Evolutionary conservation across 2,888 invertebrate species (phyloP).

Genomic region (Cerastis rubricosa): DNA sequence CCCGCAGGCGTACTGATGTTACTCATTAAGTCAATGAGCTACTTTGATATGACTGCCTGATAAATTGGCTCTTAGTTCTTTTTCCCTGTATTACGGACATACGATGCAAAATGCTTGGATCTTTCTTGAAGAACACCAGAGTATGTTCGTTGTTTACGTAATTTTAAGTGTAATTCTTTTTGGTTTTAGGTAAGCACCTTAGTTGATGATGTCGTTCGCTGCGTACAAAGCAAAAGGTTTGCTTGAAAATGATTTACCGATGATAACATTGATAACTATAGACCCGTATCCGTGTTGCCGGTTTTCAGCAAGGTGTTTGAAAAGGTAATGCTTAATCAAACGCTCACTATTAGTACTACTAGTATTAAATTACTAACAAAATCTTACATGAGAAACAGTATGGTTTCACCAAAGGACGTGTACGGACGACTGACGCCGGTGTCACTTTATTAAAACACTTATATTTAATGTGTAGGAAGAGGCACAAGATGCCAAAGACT

Average conservation of each 20-base stretch:
- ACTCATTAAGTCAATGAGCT: constrained; percentile 60
- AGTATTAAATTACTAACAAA: no score
- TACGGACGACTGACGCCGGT: no score
- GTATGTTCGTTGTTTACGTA: not conserved
- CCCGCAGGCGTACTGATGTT: constrained; percentile 18
- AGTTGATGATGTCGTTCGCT: not conserved
- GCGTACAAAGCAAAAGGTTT: not conserved
- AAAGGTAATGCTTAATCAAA: no score
- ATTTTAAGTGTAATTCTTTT: not conserved
- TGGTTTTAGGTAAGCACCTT: not conserved
- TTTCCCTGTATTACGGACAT: not conserved
- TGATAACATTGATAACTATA: no score
- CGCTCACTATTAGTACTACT: no score
- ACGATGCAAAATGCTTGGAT: not conserved
- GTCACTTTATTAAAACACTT: no score
- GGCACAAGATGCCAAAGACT: no score
- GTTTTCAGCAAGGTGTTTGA: no score
- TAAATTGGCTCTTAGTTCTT: constrained; percentile 46
- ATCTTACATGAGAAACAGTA: no score
- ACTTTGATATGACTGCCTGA: constrained; percentile 54
- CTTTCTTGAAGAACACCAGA: not conserved
- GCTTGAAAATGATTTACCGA: not conserved
- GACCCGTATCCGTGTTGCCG: no score
- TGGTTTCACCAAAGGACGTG: no score
- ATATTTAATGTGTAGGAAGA: no score